phyloP scores from a whole-genome alignment of 2,888 invertebrate species.

The Venusia cambrica region DNA sequence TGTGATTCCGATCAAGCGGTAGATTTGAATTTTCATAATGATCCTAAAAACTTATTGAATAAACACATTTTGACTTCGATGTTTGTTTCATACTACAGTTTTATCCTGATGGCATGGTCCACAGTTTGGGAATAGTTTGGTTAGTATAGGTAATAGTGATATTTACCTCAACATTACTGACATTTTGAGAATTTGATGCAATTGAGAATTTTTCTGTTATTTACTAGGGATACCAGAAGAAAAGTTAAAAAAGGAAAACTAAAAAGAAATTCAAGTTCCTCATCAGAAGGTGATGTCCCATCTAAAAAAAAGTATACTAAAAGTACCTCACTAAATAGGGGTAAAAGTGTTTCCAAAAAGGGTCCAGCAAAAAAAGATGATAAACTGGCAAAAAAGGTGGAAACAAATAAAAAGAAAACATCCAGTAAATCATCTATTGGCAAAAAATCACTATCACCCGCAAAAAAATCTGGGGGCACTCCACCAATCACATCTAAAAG shows the following conservation, averaged over 20 bases:
- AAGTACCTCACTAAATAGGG: conserved; percentile 60
- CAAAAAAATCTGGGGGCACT: conserved; percentile 75
- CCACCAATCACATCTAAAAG: conserved; percentile 73
- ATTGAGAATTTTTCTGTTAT: conserved; percentile 20
- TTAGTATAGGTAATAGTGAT: too few species aligned
- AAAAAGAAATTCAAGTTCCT: conserved; percentile 82
- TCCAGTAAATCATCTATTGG: conserved; percentile 56
- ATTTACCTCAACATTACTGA: too few species aligned
- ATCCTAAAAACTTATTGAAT: too few species aligned
- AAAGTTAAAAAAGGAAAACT: conserved; percentile 77
- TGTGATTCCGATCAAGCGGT: too few species aligned
- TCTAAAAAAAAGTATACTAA: conserved; percentile 78
- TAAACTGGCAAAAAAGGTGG: conserved; percentile 61
- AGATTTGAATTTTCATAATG: too few species aligned
- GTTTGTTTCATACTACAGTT: too few species aligned
- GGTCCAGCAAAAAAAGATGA: conserved; percentile 65
- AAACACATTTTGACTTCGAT: too few species aligned
- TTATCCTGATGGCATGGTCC: too few species aligned
- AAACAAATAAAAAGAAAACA: conserved; percentile 57
- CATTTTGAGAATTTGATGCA: too few species aligned
- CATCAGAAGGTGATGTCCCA: conserved; percentile 83
- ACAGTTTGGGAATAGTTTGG: too few species aligned
- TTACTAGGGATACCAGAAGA: conserved; percentile 67
- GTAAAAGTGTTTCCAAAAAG: conserved; percentile 72
- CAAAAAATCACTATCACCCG: conserved; percentile 75